Evolutionary conservation across 2,797 vertebrate species (phyloP).

Genomic region (Emydoidea blandingii): DNA sequence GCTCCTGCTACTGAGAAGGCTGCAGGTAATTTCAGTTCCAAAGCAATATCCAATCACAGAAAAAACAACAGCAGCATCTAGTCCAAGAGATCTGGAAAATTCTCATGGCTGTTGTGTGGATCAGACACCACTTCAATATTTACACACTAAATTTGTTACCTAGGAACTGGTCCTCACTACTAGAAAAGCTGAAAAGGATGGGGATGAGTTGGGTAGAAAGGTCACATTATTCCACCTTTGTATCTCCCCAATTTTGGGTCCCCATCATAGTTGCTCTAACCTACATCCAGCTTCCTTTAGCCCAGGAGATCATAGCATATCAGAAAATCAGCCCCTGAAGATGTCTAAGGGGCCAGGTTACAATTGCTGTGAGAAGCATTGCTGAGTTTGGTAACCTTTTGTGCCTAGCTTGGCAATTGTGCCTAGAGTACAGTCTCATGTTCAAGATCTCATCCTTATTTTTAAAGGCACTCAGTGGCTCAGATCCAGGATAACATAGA

Average conservation of each 20-base stretch:
- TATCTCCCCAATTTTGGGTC: background rate
- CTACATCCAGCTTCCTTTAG: rapidly evolving
- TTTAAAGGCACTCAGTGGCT: background rate
- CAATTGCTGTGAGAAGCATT: background rate
- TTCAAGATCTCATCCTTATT: background rate
- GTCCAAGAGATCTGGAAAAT: background rate
- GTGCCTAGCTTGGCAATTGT: background rate
- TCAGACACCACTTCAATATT: background rate
- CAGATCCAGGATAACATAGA: background rate
- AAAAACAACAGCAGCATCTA: background rate
- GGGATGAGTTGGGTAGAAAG: background rate
- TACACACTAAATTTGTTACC: background rate
- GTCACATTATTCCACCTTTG: background rate
- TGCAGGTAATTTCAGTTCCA: constrained; percentile 30
- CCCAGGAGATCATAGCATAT: background rate
- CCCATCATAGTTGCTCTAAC: background rate
- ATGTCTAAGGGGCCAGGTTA: background rate
- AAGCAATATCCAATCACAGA: background rate
- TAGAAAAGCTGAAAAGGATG: background rate
- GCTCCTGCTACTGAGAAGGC: constrained; percentile 8
- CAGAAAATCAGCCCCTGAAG: background rate
- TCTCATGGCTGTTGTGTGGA: background rate
- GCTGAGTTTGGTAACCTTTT: background rate
- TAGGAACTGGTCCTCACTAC: background rate
- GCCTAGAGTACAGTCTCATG: background rate